Evolutionary conservation across 2,113 vertebrate genomes (phyloP).

Genomic region (Clarias batrachus): DNA sequence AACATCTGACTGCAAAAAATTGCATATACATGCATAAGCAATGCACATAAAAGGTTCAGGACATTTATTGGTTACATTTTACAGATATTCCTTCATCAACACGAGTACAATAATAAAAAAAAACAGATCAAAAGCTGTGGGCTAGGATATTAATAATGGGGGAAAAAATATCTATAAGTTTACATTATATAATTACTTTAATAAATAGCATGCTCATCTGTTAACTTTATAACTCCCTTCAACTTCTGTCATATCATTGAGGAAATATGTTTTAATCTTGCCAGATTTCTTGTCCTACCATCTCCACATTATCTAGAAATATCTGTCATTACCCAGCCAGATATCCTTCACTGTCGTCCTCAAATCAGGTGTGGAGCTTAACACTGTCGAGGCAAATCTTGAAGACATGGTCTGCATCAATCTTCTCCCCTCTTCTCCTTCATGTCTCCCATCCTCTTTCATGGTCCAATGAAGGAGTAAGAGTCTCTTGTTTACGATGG

Average conservation of each 20-base stretch:
- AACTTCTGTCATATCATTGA: not conserved
- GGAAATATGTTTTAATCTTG: not conserved
- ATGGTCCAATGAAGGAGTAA: not conserved
- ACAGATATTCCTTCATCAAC: not conserved
- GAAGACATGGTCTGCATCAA: not conserved
- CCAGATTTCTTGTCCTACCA: not conserved
- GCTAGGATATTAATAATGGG: not conserved
- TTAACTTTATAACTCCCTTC: not conserved
- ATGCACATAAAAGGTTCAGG: not conserved
- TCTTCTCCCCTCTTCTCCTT: not conserved
- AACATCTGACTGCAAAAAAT: not conserved
- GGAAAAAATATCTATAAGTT: not conserved
- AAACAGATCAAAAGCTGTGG: not conserved
- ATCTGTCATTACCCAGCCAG: not conserved
- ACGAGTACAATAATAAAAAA: not conserved
- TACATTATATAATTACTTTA: not conserved
- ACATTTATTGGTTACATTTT: not conserved
- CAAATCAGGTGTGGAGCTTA: not conserved
- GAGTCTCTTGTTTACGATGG: constrained; percentile 32
- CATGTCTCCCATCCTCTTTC: not conserved
- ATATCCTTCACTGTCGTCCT: not conserved
- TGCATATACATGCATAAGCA: not conserved
- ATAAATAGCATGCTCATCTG: not conserved
- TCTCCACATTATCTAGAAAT: not conserved
- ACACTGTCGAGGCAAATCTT: not conserved